Evolutionary conservation across 2,888 invertebrate species (phyloP).

Genomic region (Lasioglossum oenotherae): DNA sequence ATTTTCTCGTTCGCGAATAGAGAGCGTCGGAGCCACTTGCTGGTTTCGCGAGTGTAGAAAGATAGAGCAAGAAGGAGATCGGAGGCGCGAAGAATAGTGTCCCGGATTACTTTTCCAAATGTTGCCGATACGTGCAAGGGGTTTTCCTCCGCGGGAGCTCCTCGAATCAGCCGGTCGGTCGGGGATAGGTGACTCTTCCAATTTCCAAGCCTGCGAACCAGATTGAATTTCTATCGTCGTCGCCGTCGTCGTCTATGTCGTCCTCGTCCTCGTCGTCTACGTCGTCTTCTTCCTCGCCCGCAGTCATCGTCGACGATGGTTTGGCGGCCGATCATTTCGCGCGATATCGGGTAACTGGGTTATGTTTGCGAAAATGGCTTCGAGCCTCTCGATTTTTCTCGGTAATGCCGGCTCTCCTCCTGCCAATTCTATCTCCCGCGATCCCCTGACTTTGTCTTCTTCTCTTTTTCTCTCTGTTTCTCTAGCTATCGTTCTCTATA

Average conservation of each 20-base stretch:
- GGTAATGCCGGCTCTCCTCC: constrained; percentile 61
- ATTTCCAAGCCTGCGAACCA: constrained; percentile 80
- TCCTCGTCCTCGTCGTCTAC: constrained; percentile 55
- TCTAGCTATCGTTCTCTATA: constrained; percentile 3
- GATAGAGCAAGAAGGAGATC: constrained; percentile 23
- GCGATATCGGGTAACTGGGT: constrained; percentile 79
- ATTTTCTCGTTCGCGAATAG: constrained; percentile 64
- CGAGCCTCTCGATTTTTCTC: constrained; percentile 71
- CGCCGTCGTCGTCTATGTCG: constrained; percentile 31
- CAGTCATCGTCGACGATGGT: constrained; percentile 55
- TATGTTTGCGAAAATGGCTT: constrained; percentile 78
- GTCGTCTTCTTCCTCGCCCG: constrained; percentile 49
- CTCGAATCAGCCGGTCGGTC: constrained; percentile 63
- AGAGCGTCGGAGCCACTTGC: constrained; percentile 53
- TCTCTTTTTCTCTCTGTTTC: not conserved
- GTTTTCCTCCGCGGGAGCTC: constrained; percentile 45
- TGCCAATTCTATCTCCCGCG: constrained; percentile 18
- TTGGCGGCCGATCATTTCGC: constrained; percentile 77
- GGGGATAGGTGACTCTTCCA: constrained; percentile 76
- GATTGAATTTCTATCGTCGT: constrained; percentile 82
- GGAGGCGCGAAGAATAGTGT: constrained; percentile 71
- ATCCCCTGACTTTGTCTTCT: constrained; percentile 2
- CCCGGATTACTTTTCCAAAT: constrained; percentile 78
- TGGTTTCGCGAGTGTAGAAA: constrained; percentile 6
- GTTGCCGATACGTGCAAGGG: constrained; percentile 58